Base-by-base conservation (phyloP, 1,140 invertebrate genomes). In the Popillia japonica region DNA sequence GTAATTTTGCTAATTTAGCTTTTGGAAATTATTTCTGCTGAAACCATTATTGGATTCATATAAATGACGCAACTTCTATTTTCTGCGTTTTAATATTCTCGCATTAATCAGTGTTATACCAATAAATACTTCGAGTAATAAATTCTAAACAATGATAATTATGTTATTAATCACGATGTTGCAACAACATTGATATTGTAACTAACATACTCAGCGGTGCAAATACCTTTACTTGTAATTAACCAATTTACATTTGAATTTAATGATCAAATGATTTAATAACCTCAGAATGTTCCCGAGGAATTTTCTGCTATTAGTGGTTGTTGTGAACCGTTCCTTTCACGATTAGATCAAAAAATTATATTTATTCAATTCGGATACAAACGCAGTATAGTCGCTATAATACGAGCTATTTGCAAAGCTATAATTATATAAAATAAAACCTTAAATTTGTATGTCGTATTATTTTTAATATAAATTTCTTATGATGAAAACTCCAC, bases 61-160 rank as follows among this genome's bases (percentile, higher is more conserved):
- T 55, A n/a, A 6, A n/a, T 55, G 48, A 55, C 17, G 48, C 14
- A 55, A 55, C 17, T 55, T 17, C 6, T 55, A 55, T 55, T 55
- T 55, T 17, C 14, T n/a, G 11, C 27, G 27, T 34, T 34, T 34
- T 34, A 34, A 4, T 34, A 34, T 34, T 2, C 27, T 4, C 27
- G 48, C 17, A 55, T 55, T 55, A 55, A 55, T 55, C 48, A 55
- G 17, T 17, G 48, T 6, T 55, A 55, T 55, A 55, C 48, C 48
- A 55, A 17, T 55, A 55, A 55, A 17, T 17, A 55, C 48, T 55
- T 55, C 11, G 48, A 17, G 48, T 55, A 55, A 55, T 55, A 55
- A 55, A 55, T 55, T 17, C 48, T 55, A 55, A 55, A 55, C 48
- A 55, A 55, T 55, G 48, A 55, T 55, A 55, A 55, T 55, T 55